phyloP scores from a whole-genome alignment of 2,113 vertebrate species.

The Seriola dumerili region DNA sequence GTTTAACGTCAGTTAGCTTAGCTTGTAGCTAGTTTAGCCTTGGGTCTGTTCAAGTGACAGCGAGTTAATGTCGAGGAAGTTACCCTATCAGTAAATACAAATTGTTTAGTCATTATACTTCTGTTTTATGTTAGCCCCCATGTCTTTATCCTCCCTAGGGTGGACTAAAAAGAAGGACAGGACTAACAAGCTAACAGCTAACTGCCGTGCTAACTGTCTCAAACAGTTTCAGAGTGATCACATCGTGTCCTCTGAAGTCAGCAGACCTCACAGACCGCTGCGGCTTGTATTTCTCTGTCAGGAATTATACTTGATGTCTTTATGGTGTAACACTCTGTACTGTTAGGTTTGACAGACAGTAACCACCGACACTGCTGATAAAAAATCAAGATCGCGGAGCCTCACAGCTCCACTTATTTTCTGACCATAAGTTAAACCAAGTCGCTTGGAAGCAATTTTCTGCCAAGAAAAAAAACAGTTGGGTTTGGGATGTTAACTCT shows the following conservation, averaged over 20 bases:
- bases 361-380: background rate
- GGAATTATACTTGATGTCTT: no score
- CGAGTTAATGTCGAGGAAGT: background rate
- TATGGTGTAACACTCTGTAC: background rate
- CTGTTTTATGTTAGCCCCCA: background rate
- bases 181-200: conserved; percentile 24
- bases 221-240: background rate
- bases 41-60: conserved; percentile 1
- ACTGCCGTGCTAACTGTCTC: background rate
- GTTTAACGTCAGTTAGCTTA: conserved; percentile 19
- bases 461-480: no score
- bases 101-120: background rate
- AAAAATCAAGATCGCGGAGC: background rate
- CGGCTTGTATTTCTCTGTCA: background rate
- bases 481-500: no score
- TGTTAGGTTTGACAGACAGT: background rate
- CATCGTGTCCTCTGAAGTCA: background rate
- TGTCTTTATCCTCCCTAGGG: background rate
- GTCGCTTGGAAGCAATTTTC: background rate
- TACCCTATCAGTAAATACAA: rapidly evolving
- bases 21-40: conserved; percentile 7
- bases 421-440: background rate
- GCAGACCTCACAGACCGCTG: background rate
- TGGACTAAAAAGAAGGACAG: background rate
- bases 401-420: no score